A percentile compares a stretch with the other conserved stretches of the same genome.
These are phyloP conservation scores for Virgularia gustaviana DNA, from an alignment of 92 coral and sea anemone species.

Conservation along the genomic window DNA sequence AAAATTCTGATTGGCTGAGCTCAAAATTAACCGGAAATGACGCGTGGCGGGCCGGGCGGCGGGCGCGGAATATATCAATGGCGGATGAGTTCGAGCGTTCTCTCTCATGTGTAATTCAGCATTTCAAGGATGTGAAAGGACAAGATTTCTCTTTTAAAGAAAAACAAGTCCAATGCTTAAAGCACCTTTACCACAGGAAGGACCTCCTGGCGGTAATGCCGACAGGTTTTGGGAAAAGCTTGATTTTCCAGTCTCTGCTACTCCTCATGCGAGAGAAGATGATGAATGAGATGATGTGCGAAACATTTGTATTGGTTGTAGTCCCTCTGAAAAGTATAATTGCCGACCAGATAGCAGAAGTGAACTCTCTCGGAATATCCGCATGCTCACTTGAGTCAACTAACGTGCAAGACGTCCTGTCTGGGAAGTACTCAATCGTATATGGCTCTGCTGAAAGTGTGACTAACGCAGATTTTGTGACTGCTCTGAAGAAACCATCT, in stretches of 20 bases:
- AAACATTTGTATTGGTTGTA: not conserved
- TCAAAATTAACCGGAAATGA: too few species aligned
- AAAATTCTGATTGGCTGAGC: too few species aligned
- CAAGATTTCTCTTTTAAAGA: not conserved
- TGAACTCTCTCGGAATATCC: not conserved
- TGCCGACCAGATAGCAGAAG: not conserved
- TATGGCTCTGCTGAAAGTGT: not conserved
- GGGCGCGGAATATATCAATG: too few species aligned
- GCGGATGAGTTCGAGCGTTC: slow-evolving; percentile 2
- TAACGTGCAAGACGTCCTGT: not conserved
- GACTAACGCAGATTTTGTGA: not conserved
- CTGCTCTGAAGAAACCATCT: not conserved
- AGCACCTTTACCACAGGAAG: not conserved
- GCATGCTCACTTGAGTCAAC: not conserved
- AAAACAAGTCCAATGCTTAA: not conserved
- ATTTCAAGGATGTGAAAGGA: not conserved
- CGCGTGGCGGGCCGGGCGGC: too few species aligned
- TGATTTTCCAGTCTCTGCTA: not conserved
- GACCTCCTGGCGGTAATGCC: slow-evolving; percentile 34
- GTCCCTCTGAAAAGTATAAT: not conserved
- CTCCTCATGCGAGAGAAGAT: slow-evolving; percentile 1
- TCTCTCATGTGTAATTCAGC: not conserved
- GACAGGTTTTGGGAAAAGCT: slow-evolving; percentile 19
- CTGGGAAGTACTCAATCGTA: not conserved
- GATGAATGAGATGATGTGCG: too few species aligned